These are phyloP conservation scores for Drosophila oshimai DNA, from an alignment of 1,140 invertebrate genomes.

Conservation along the genomic window DNA sequence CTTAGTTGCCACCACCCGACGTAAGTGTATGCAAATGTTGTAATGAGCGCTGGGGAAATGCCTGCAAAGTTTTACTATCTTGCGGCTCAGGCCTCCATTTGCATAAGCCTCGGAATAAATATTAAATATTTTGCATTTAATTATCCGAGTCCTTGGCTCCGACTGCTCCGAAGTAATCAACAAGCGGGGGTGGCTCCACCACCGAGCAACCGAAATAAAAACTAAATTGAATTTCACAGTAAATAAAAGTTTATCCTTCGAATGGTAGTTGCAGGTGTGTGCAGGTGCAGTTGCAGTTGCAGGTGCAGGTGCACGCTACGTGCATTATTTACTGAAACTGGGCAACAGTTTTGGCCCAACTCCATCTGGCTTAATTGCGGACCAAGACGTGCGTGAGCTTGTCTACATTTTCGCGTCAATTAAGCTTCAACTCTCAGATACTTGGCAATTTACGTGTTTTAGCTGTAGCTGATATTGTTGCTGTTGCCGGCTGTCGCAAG, in stretches of 20 bases:
- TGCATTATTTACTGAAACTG: conserved; percentile 44
- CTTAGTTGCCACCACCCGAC: conserved; percentile 17
- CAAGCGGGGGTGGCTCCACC: conserved; percentile 9
- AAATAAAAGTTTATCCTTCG: conserved; percentile 62
- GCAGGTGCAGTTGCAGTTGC: neutral
- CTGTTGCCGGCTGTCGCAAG: conserved; percentile 68
- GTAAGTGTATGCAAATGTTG: conserved; percentile 69
- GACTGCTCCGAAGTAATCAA: conserved; percentile 28
- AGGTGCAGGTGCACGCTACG: conserved; percentile 24
- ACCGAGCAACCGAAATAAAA: conserved; percentile 25
- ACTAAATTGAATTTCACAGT: conserved; percentile 61
- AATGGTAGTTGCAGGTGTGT: conserved; percentile 7
- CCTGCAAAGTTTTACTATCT: conserved; percentile 72
- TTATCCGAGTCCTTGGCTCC: conserved; percentile 40
- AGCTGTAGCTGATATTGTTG: conserved; percentile 14
- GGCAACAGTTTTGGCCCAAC: conserved; percentile 7
- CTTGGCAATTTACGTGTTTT: conserved; percentile 54
- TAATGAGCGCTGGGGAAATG: conserved; percentile 32
- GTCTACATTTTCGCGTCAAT: conserved; percentile 78
- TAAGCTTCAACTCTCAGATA: conserved; percentile 75
- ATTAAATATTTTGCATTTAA: conserved; percentile 81
- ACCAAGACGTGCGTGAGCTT: conserved; percentile 67
- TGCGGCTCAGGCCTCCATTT: conserved; percentile 64
- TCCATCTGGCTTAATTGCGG: conserved; percentile 61
- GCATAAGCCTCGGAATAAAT: conserved; percentile 77